These are phyloP conservation scores for Apaloderma vittatum DNA, from an alignment of 2,113 vertebrate genomes.

Conservation along the genomic window DNA sequence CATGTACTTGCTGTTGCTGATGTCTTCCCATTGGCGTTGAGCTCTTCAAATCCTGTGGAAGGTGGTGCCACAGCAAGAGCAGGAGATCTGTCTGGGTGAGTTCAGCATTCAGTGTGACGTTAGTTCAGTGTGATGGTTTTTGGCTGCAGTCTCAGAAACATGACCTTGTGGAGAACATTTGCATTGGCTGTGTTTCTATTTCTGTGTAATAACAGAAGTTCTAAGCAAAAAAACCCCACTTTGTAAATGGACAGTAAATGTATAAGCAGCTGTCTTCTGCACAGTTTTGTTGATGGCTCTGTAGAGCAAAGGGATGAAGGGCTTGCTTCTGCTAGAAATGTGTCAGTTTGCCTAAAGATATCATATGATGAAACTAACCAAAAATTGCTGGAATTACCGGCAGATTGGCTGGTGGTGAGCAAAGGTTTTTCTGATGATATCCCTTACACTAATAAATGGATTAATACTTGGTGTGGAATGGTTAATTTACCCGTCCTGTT, in stretches of 20 bases:
- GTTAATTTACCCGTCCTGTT: background rate
- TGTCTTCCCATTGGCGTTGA: background rate
- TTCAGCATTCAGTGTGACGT: background rate
- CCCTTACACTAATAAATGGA: background rate
- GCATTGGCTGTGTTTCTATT: background rate
- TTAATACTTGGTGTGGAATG: too few species aligned
- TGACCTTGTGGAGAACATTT: background rate
- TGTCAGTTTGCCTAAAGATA: background rate
- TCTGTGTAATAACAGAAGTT: background rate
- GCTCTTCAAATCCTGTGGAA: background rate
- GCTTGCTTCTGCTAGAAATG: background rate
- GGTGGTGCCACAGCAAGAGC: background rate
- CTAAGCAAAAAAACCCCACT: background rate
- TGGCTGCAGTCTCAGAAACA: background rate
- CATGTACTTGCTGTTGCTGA: accelerated
- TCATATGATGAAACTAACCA: constrained; percentile 79
- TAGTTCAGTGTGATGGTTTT: accelerated
- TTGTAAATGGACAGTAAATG: accelerated
- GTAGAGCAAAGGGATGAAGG: background rate
- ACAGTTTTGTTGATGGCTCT: background rate
- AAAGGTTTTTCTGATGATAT: constrained; percentile 85
- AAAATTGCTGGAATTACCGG: constrained; percentile 91
- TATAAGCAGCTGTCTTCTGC: background rate
- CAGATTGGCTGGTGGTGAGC: constrained; percentile 88
- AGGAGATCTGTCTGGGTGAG: background rate